Conservation (phyloP, 2,888 invertebrate genomes). For the Athalia cordata region DNA sequence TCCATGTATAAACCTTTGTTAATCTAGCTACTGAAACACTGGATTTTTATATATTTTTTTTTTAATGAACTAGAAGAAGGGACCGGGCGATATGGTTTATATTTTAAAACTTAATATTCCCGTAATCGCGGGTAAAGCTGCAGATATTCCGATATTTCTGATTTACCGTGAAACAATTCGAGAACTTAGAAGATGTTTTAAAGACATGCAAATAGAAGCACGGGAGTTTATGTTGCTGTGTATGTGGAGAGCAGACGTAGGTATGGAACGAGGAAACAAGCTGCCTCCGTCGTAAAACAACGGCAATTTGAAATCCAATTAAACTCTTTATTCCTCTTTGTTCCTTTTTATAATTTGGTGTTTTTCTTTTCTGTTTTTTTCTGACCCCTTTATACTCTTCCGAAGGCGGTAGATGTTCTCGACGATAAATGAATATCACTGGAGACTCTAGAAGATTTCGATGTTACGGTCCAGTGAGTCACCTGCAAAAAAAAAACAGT, state of each 20-base stretch:
- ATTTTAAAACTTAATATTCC: too few relatives aligned
- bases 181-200: neutral
- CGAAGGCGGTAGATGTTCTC: slow-evolving; percentile 3
- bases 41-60: too few relatives aligned
- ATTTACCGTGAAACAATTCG: neutral
- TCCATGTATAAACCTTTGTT: too few relatives aligned
- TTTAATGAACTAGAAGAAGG: too few relatives aligned
- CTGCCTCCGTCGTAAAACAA: slow-evolving; percentile 20
- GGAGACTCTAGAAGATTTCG: neutral
- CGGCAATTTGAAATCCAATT: slow-evolving; percentile 31
- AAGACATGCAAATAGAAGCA: neutral
- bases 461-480: neutral
- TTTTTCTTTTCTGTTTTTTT: neutral
- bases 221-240: neutral
- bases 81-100: too few relatives aligned
- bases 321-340: neutral
- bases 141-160: too few relatives aligned
- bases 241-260: neutral
- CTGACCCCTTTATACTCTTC: neutral
- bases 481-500: slow-evolving; percentile 14
- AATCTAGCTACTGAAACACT: too few relatives aligned
- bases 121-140: too few relatives aligned
- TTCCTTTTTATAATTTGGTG: neutral
- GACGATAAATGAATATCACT: slow-evolving; percentile 23
- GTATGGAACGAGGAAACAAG: slow-evolving; percentile 25